A percentile compares a stretch with the other conserved stretches of the same genome.
Conservation (phyloP, 1,140 invertebrate species). For the Subanguina moxae region DNA sequence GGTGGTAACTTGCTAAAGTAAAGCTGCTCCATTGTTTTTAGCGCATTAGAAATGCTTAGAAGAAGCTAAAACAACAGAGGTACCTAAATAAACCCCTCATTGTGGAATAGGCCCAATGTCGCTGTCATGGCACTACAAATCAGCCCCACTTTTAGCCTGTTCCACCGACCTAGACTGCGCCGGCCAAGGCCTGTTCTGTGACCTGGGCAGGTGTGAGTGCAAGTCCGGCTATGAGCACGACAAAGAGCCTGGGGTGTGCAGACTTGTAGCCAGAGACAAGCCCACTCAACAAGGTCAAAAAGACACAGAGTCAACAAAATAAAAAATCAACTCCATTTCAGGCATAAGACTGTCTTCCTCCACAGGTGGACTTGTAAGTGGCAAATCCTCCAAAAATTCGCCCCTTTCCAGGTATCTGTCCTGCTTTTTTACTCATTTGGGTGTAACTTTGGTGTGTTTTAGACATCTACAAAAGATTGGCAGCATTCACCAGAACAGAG, state of each 20-base stretch:
- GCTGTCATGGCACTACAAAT: too few species aligned
- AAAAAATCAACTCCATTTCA: neutral
- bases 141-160: constrained; percentile 27
- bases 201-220: constrained; percentile 32
- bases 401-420: neutral
- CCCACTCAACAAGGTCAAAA: neutral
- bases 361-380: neutral
- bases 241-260: neutral
- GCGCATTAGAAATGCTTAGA: too few species aligned
- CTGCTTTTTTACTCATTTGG: too few species aligned
- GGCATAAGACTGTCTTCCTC: neutral
- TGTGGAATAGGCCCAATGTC: too few species aligned
- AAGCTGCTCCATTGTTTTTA: too few species aligned
- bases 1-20: too few species aligned
- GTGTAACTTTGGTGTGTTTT: too few species aligned
- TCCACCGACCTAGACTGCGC: constrained; percentile 21
- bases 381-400: neutral
- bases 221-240: constrained; percentile 19
- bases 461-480: too few species aligned
- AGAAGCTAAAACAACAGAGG: too few species aligned
- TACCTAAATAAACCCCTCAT: too few species aligned
- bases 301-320: neutral
- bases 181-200: constrained; percentile 33
- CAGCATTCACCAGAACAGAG: neutral
- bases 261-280: neutral